These are phyloP conservation scores for Thunnus maccoyii DNA, from an alignment of 2,113 vertebrate genomes.

Conservation along the genomic window DNA sequence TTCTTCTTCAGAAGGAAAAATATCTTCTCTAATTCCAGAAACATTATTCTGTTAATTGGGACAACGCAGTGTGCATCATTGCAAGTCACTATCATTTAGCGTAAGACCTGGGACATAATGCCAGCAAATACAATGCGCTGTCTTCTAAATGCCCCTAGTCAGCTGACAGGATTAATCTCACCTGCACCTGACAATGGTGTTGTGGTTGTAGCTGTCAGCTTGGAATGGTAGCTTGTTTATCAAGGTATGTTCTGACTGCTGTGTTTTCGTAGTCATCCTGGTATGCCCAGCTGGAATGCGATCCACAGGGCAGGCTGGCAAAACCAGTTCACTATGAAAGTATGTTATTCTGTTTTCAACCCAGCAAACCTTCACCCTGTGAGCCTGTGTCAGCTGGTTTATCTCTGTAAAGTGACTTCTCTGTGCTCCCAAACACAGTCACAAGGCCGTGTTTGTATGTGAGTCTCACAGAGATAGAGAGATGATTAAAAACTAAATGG, in stretches of 20 bases:
- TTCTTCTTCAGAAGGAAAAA: not conserved
- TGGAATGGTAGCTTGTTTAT: slow-evolving; percentile 44
- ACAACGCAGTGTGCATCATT: not conserved
- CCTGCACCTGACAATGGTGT: not conserved
- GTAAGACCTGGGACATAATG: not conserved
- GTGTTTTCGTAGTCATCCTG: slow-evolving; percentile 38
- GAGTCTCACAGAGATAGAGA: not conserved
- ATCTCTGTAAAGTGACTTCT: slow-evolving; percentile 11
- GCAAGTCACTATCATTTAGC: not conserved
- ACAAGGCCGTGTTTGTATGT: slow-evolving; percentile 5
- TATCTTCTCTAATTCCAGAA: not conserved
- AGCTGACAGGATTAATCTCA: slow-evolving; percentile 2
- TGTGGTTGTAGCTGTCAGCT: slow-evolving; percentile 25
- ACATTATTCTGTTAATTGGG: not conserved
- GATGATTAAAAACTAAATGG: not conserved
- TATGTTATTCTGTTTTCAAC: slow-evolving; percentile 40
- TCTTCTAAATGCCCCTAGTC: not conserved
- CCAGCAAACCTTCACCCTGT: slow-evolving; percentile 12
- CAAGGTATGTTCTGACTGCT: slow-evolving; percentile 25
- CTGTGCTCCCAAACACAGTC: slow-evolving; percentile 18
- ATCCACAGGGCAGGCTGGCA: slow-evolving; percentile 72
- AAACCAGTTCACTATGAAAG: slow-evolving; percentile 78
- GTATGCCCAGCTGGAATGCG: slow-evolving; percentile 60
- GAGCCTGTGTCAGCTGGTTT: slow-evolving; percentile 24
- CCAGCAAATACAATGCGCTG: not conserved